Conservation (phyloP, 1,140 invertebrate species). For the Elymnias hypermnestra region DNA sequence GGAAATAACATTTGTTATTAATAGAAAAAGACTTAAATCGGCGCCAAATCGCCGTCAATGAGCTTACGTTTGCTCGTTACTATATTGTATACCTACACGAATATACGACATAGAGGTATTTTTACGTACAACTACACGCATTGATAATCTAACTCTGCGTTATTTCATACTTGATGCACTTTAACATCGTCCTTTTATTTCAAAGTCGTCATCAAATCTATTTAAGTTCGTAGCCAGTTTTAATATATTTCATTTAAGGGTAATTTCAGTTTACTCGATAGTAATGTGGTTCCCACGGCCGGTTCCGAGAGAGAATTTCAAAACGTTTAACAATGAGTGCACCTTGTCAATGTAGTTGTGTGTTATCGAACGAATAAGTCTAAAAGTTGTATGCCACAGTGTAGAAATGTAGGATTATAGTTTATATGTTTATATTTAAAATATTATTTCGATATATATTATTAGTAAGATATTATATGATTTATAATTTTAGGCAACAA, state of each 20-base stretch:
- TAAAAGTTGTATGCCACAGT: slow-evolving; percentile 39
- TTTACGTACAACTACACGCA: background rate
- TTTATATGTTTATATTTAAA: too few species aligned
- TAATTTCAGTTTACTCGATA: slow-evolving; percentile 26
- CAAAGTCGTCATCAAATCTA: too few species aligned
- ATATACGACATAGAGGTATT: too few species aligned
- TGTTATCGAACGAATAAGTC: slow-evolving; percentile 19
- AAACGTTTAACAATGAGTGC: slow-evolving; percentile 69
- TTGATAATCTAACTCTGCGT: background rate
- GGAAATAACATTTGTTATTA: too few species aligned
- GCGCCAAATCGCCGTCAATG: slow-evolving; percentile 50
- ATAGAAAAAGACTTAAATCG: slow-evolving; percentile 28
- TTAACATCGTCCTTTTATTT: too few species aligned
- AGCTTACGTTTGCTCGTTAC: slow-evolving; percentile 31
- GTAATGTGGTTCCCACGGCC: slow-evolving; percentile 58
- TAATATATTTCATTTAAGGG: too few species aligned
- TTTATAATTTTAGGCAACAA: too few species aligned
- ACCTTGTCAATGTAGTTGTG: slow-evolving; percentile 47
- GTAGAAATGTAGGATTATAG: slow-evolving; percentile 22
- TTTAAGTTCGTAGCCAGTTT: too few species aligned
- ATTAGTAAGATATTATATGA: too few species aligned
- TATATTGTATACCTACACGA: background rate
- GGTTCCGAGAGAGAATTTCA: slow-evolving; percentile 64
- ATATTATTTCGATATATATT: background rate
- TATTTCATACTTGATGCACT: too few species aligned